Conservation (phyloP, 2,113 vertebrate genomes). For the Leuciscus idus region DNA sequence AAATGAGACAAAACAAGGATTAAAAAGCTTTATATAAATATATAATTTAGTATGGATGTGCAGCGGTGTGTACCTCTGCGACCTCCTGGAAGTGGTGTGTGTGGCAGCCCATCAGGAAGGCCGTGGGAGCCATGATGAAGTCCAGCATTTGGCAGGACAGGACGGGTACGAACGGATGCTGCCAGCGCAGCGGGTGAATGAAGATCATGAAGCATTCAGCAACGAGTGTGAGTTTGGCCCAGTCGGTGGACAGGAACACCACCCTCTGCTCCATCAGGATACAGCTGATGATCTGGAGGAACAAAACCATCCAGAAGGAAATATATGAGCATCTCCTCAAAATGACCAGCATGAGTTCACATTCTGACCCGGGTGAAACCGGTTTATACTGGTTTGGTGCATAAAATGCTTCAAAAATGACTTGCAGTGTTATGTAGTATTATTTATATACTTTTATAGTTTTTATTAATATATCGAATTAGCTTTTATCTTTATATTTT, state of each 20-base stretch:
- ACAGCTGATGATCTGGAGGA: slow-evolving; percentile 84
- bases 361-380: neutral
- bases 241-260: slow-evolving; percentile 90
- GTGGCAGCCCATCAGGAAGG: slow-evolving; percentile 98
- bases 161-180: slow-evolving; percentile 92
- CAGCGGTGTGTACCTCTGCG: slow-evolving; percentile 75
- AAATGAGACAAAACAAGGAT: too few species aligned
- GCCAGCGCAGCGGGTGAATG: slow-evolving; percentile 92
- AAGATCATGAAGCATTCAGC: slow-evolving; percentile 88
- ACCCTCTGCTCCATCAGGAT: slow-evolving; percentile 88
- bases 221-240: slow-evolving; percentile 88
- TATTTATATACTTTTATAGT: neutral
- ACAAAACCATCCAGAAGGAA: neutral
- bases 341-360: neutral
- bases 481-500: neutral
- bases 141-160: slow-evolving; percentile 92
- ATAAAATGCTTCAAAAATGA: neutral
- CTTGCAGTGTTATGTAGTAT: neutral
- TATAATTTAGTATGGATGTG: neutral
- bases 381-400: neutral
- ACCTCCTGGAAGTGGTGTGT: slow-evolving; percentile 86
- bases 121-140: slow-evolving; percentile 95
- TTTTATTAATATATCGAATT: neutral
- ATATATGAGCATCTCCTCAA: neutral
- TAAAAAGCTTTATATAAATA: too few species aligned